phyloP scores from a whole-genome alignment of 2,888 invertebrate genomes.

The Drosophila cognata region DNA sequence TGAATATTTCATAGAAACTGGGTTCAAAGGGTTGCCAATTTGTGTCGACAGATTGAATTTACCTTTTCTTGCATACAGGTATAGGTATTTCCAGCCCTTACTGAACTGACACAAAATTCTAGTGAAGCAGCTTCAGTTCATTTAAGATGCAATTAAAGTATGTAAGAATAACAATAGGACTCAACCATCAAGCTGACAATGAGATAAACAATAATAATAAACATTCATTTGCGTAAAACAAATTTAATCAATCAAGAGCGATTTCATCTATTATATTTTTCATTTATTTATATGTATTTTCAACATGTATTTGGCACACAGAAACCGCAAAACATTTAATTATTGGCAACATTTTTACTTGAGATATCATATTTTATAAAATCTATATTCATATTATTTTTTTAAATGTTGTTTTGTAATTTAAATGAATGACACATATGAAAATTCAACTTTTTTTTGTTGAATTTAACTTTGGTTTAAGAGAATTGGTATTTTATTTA shows the following conservation, averaged over 20 bases:
- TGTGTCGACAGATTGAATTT: conserved; percentile 4
- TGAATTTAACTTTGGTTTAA: neutral
- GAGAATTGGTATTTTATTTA: neutral
- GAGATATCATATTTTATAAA: conserved; percentile 33
- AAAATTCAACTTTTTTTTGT: neutral
- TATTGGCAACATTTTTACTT: conserved; percentile 65
- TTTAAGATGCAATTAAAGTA: neutral
- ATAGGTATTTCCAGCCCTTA: neutral
- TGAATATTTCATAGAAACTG: conserved; percentile 1
- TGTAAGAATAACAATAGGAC: neutral
- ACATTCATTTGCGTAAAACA: neutral
- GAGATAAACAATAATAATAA: neutral
- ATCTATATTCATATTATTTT: conserved; percentile 15
- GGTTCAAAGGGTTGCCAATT: conserved; percentile 22
- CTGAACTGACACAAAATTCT: neutral
- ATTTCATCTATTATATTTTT: conserved; percentile 22
- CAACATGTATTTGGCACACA: conserved; percentile 53
- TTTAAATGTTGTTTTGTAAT: neutral
- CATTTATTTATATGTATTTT: conserved; percentile 41
- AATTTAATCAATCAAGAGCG: neutral
- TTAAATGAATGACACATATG: neutral
- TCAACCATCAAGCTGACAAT: neutral
- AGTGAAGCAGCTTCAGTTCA: neutral
- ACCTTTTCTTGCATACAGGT: neutral
- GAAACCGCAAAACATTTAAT: conserved; percentile 68